Evolutionary conservation across 2,113 vertebrate species (phyloP).

Genomic region (Hucho hucho): DNA sequence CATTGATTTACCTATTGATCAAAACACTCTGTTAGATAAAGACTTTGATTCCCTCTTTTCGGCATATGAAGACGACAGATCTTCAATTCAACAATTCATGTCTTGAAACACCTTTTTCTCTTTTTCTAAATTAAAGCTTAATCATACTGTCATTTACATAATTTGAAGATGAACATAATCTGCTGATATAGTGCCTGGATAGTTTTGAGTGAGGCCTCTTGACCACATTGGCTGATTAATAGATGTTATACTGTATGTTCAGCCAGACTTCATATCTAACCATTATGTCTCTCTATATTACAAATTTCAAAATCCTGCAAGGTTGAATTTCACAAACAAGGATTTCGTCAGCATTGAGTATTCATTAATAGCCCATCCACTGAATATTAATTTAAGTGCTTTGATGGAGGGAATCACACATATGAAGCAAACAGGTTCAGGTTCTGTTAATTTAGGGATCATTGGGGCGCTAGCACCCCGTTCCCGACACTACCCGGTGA

Average conservation of each 20-base stretch:
- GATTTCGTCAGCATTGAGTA: slow-evolving; percentile 9
- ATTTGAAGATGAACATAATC: not conserved
- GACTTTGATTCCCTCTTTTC: slow-evolving; percentile 2
- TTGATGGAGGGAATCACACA: slow-evolving; percentile 7
- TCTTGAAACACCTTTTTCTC: too few relatives aligned
- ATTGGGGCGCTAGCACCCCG: too few relatives aligned
- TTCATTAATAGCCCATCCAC: slow-evolving; percentile 18
- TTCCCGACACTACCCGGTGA: too few relatives aligned
- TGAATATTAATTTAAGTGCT: slow-evolving; percentile 26
- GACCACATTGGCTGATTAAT: not conserved
- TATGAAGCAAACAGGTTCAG: not conserved
- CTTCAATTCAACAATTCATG: not conserved
- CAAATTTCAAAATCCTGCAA: slow-evolving; percentile 1
- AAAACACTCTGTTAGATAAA: slow-evolving; percentile 14
- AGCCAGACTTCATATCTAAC: slow-evolving; percentile 8
- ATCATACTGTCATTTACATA: not conserved
- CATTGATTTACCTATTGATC: slow-evolving; percentile 26
- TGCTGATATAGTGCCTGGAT: not conserved
- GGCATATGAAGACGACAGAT: not conserved
- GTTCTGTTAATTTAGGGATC: too few relatives aligned
- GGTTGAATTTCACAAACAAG: slow-evolving; percentile 17
- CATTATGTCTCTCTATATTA: slow-evolving; percentile 10
- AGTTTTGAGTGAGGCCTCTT: slow-evolving; percentile 5
- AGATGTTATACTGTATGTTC: not conserved
- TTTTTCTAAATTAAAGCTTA: not conserved